phyloP scores from a whole-genome alignment of 2,797 vertebrate genomes.

The Micromesistius poutassou region DNA sequence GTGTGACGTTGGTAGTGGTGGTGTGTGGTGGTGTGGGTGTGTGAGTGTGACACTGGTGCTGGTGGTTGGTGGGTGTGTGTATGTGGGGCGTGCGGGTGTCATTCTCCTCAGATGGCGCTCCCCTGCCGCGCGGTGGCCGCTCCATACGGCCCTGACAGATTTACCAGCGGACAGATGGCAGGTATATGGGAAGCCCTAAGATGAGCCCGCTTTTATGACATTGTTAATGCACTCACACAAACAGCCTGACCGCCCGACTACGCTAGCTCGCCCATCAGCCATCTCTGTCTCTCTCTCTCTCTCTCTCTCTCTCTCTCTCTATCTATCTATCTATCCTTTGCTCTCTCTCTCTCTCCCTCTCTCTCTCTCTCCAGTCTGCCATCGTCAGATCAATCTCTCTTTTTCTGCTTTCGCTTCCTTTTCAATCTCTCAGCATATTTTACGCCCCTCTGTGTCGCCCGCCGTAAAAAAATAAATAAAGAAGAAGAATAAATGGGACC shows the following conservation, averaged over 20 bases:
- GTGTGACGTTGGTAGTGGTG: too few species aligned
- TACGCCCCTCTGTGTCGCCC: too few species aligned
- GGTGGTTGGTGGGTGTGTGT: conserved; percentile 43
- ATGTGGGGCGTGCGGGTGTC: conserved; percentile 48
- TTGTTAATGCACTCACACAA: conserved; percentile 98
- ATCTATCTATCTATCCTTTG: too few species aligned
- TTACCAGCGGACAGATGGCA: conserved; percentile 95
- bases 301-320: too few species aligned
- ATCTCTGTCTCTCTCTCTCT: background rate
- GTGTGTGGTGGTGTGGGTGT: background rate
- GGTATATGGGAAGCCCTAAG: conserved; percentile 93
- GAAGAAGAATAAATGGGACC: too few species aligned
- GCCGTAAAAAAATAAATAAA: too few species aligned
- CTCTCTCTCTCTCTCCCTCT: too few species aligned
- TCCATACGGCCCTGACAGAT: conserved; percentile 77
- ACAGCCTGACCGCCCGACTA: conserved; percentile 73
- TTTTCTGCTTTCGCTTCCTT: too few species aligned
- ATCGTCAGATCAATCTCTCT: conserved; percentile 84
- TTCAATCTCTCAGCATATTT: conserved; percentile 75
- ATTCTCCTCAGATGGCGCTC: conserved; percentile 76
- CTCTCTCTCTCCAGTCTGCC: conserved; percentile 73
- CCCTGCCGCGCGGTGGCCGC: conserved; percentile 33
- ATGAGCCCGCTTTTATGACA: conserved; percentile 94
- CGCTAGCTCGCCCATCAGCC: conserved; percentile 24
- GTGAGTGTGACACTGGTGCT: conserved; percentile 23